Conservation (phyloP, 2,888 invertebrate species). For the Clusia tigrina region DNA sequence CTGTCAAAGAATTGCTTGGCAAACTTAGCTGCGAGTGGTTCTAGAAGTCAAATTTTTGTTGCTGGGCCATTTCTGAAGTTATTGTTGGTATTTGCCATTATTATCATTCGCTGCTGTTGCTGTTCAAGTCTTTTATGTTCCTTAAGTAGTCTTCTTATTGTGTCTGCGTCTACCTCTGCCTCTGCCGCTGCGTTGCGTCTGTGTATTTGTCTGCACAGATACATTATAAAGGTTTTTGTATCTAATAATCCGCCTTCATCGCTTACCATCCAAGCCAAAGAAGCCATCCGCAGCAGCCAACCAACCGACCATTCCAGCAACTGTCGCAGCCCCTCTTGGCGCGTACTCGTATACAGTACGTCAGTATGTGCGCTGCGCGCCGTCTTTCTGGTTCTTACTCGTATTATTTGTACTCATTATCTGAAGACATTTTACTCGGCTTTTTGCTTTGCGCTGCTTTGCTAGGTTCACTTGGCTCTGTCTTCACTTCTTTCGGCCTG, state of each 20-base stretch:
- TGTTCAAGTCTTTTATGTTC: no score
- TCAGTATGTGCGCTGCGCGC: background rate
- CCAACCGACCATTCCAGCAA: background rate
- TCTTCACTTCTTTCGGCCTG: background rate
- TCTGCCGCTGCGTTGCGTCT: background rate
- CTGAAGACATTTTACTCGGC: background rate
- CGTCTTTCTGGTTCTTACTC: background rate
- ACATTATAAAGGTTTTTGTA: background rate
- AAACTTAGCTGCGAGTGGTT: no score
- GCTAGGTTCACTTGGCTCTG: no score
- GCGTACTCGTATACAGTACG: background rate
- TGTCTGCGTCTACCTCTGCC: background rate
- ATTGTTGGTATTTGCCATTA: no score
- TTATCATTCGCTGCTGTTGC: no score
- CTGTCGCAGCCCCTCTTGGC: background rate
- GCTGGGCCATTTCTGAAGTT: no score
- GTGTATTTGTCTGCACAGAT: background rate
- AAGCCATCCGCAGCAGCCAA: background rate
- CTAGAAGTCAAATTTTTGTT: no score
- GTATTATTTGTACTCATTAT: slow-evolving; percentile 1
- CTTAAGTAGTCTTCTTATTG: no score
- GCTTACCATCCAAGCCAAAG: background rate
- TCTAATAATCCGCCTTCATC: slow-evolving; percentile 18
- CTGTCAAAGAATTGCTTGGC: no score
- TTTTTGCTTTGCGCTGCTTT: background rate